Evolutionary conservation across 2,888 invertebrate species (phyloP), one percentile per base, ranked within the genome.

Genomic region (Eilema caniola): DNA sequence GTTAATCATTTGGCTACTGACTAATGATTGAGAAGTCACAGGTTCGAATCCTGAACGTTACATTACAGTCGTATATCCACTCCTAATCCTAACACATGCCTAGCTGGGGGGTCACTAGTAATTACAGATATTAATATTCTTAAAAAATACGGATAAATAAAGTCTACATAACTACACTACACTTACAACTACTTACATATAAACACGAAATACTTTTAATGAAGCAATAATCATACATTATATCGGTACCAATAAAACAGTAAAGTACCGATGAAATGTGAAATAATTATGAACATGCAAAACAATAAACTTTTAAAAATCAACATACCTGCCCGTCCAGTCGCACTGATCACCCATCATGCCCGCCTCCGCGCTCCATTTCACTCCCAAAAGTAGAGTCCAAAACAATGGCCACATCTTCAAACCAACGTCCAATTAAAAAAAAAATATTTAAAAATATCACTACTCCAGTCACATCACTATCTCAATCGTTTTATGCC

Each of bases 311-410:
- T 73, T 83, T 85, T 84, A 78, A 67, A 83, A 70, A 85, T 86
- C 81, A 83, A 85, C 93, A 93, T 95, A 97, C 97, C 96, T 97
- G 95, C 96, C 96, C 84, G 95, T 96, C 97, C 97, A 97, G 92
- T 97, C 96, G 91, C 97, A 97, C 88, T 96, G 96, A 88, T 97
- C 96, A 84, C 96, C 96, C 90, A 96, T 96, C 87, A 96, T 93
- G 76, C 95, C 95, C 88, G 96, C 96, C 89, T 95, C 93, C 89
- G 91, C 94, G 89, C 88, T 83, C 81, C 87, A 90, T 78, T 90
- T 86, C 83, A 93, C 83, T 81, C 89, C 89, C 86, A 94, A 89
- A 88, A 94, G 85, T 87, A 94, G 71, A 85, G 91, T 92, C 93
- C 93, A 95, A 88, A 93, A 86, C 82, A 91, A 84, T 79, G 84